A percentile compares a stretch with the other conserved stretches of the same genome.
Conservation (phyloP, 2,888 invertebrate species). For the Seira musarum region DNA sequence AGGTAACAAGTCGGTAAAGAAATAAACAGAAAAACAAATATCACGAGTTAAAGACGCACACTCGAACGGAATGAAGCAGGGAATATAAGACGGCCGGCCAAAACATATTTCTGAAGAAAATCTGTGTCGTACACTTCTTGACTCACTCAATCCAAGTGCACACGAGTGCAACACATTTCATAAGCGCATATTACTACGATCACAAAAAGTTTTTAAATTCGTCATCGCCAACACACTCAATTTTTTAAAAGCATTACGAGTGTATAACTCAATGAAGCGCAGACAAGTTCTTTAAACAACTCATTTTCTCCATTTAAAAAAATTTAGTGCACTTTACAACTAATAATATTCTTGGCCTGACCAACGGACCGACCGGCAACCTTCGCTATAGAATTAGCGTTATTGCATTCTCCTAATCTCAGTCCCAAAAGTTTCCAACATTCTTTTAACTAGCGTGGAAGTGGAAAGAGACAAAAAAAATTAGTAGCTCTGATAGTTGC, state of each 20-base stretch:
- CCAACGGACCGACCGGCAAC: constrained; percentile 20
- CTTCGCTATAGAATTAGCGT: no score
- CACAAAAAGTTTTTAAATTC: no score
- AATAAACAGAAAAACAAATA: no score
- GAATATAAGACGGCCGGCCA: no score
- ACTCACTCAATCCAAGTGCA: not conserved
- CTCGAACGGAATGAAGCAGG: no score
- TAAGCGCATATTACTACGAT: no score
- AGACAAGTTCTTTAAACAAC: constrained; percentile 47
- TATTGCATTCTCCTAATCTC: no score
- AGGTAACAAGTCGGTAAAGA: no score
- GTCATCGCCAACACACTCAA: constrained; percentile 2
- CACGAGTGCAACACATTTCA: no score
- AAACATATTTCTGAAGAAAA: no score
- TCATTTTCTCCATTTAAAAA: constrained; percentile 42
- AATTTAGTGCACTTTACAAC: not conserved
- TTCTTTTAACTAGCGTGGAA: not conserved
- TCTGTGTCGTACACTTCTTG: no score
- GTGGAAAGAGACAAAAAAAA: not conserved
- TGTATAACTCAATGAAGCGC: constrained; percentile 34
- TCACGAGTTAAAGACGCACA: no score
- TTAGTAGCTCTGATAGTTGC: not conserved
- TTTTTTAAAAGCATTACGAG: constrained; percentile 14
- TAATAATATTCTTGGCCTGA: constrained; percentile 24
- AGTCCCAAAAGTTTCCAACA: not conserved